Percentiles rank a stretch among this genome's conserved stretches.
Conservation (phyloP, 2,888 invertebrate genomes). For the Parascotia fuliginaria region DNA sequence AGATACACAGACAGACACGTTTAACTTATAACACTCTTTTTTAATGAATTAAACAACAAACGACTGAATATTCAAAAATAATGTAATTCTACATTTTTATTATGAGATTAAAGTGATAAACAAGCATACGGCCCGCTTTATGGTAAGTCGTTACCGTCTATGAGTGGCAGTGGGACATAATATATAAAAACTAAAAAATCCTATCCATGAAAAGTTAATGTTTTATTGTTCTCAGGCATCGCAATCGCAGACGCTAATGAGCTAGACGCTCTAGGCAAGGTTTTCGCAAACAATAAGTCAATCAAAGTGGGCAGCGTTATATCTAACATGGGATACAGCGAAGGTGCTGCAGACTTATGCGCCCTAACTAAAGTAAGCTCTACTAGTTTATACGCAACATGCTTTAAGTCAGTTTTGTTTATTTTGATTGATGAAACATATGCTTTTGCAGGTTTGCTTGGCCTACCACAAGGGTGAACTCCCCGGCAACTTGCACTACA, state of each 20-base stretch:
- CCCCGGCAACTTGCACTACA: slow-evolving; percentile 56
- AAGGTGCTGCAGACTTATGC: slow-evolving; percentile 64
- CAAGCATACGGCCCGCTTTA: too few species aligned
- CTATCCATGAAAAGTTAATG: neutral
- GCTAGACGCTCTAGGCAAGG: slow-evolving; percentile 83
- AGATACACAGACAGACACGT: too few species aligned
- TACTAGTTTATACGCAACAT: too few species aligned
- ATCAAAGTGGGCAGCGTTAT: slow-evolving; percentile 76
- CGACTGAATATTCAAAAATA: too few species aligned
- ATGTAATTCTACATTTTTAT: too few species aligned
- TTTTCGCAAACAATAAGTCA: slow-evolving; percentile 80
- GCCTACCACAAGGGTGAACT: slow-evolving; percentile 53
- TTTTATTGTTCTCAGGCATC: slow-evolving; percentile 63
- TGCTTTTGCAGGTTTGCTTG: slow-evolving; percentile 46
- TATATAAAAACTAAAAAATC: neutral
- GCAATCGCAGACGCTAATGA: slow-evolving; percentile 87
- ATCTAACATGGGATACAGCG: slow-evolving; percentile 60
- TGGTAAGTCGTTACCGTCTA: neutral
- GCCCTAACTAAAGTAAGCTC: slow-evolving; percentile 77
- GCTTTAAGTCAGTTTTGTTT: too few species aligned
- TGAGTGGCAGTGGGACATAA: neutral
- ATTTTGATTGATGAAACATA: neutral
- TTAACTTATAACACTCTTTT: too few species aligned
- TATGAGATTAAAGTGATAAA: too few species aligned
- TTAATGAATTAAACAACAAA: too few species aligned